Percentiles rank a stretch among this genome's conserved stretches.
phyloP scores from a whole-genome alignment of 2,888 invertebrate species.

The Tenthredo notha region DNA sequence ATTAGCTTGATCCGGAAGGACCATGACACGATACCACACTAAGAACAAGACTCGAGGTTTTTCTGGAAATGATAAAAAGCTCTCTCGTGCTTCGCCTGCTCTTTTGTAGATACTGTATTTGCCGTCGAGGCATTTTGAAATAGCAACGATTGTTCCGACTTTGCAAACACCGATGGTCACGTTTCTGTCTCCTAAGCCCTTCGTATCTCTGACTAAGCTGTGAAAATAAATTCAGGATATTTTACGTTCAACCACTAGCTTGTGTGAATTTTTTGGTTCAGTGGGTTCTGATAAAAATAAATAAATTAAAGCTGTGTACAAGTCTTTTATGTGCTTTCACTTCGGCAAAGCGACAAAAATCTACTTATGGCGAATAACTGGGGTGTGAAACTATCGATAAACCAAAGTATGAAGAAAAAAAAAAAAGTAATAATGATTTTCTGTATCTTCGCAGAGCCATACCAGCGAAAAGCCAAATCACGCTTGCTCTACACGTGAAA shows the following conservation, averaged over 20 bases:
- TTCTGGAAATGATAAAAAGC: slow-evolving; percentile 10
- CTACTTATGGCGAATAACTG: background rate
- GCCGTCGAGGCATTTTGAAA: background rate
- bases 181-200: slow-evolving; percentile 2
- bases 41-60: background rate
- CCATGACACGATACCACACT: background rate
- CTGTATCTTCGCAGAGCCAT: slow-evolving; percentile 80
- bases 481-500: slow-evolving; percentile 86
- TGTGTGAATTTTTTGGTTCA: background rate
- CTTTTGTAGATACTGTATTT: slow-evolving; percentile 21
- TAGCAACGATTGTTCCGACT: slow-evolving; percentile 19
- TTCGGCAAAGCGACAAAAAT: background rate
- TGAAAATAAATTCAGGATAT: slow-evolving; percentile 3
- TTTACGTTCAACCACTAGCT: background rate
- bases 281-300: background rate
- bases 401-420: background rate
- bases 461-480: slow-evolving; percentile 87
- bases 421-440: background rate
- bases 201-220: slow-evolving; percentile 15
- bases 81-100: background rate
- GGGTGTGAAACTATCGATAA: background rate
- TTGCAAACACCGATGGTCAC: slow-evolving; percentile 39
- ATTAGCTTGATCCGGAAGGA: background rate
- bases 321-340: background rate
- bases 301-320: background rate